These are phyloP conservation scores for Leuctra nigra DNA, from an alignment of 2,888 invertebrate species.

Conservation along the genomic window DNA sequence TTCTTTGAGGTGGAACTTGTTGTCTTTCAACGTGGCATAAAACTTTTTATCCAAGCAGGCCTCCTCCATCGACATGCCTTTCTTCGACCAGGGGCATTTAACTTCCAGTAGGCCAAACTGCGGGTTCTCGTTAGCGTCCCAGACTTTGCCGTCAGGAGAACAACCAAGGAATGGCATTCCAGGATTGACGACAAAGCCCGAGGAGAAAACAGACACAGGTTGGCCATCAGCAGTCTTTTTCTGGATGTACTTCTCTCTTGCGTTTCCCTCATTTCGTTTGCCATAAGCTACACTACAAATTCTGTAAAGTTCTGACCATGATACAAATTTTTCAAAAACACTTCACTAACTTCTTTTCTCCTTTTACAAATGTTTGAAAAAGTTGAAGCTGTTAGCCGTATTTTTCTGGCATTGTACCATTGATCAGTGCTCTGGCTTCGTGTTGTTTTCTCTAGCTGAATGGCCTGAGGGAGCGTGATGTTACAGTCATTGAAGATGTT, in stretches of 20 bases:
- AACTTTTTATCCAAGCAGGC: not conserved
- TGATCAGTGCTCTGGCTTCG: not conserved
- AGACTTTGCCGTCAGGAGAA: conserved; percentile 14
- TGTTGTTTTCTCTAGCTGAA: conserved; percentile 1
- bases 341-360: conserved; percentile 3
- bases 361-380: conserved; percentile 4
- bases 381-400: conserved; percentile 1
- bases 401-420: not conserved
- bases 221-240: not conserved
- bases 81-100: conserved; percentile 1
- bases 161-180: conserved; percentile 8
- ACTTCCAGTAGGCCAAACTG: conserved; percentile 9
- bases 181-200: conserved; percentile 12
- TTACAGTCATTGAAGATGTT: not conserved
- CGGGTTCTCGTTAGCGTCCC: conserved; percentile 1
- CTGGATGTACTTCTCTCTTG: conserved; percentile 5
- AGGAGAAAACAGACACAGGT: not conserved
- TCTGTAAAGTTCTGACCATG: not conserved
- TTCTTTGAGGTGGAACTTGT: not conserved
- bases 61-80: not conserved
- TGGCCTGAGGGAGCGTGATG: conserved; percentile 6
- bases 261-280: not conserved
- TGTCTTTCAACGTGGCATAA: not conserved
- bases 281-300: conserved; percentile 1
- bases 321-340: conserved; percentile 2